Evolutionary conservation across 2,797 vertebrate species (phyloP).

Genomic region (Acanthurus tractus): DNA sequence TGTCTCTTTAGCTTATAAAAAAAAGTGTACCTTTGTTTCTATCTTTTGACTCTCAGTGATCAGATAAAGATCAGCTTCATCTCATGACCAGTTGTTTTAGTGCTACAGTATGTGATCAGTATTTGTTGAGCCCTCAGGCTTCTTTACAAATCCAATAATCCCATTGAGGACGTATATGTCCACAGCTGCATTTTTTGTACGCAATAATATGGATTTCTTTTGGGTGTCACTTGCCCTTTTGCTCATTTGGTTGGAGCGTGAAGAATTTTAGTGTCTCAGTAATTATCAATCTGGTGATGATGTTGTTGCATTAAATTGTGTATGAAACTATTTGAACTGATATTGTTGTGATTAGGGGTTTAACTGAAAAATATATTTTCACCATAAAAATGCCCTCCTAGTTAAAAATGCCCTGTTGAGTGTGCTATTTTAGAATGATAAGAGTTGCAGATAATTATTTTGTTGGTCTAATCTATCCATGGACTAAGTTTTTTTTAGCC

Average conservation of each 20-base stretch:
- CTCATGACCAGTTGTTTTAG: slow-evolving; percentile 26
- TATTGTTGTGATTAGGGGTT: not conserved
- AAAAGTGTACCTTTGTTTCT: not conserved
- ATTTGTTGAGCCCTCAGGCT: slow-evolving; percentile 30
- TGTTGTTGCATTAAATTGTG: not conserved
- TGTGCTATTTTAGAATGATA: not conserved
- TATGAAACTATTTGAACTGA: not conserved
- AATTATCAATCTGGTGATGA: slow-evolving; percentile 1
- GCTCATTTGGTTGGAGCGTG: slow-evolving; percentile 10
- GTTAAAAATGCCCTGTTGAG: no score
- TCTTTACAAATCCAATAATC: slow-evolving; percentile 42
- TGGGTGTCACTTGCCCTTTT: slow-evolving; percentile 35
- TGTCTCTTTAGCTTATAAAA: not conserved
- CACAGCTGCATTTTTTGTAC: slow-evolving; percentile 29
- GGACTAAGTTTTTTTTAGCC: no score
- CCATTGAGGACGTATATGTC: slow-evolving; percentile 36
- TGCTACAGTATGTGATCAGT: slow-evolving; percentile 37
- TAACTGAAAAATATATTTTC: not conserved
- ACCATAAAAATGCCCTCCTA: no score
- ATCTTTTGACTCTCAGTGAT: slow-evolving; percentile 12
- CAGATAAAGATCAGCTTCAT: slow-evolving; percentile 15
- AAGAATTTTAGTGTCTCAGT: slow-evolving; percentile 21
- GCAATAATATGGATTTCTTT: slow-evolving; percentile 44
- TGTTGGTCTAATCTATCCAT: not conserved
- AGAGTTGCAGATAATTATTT: not conserved